Base-by-base conservation (phyloP, 2,797 vertebrate genomes). In the Danio aesculapii region DNA sequence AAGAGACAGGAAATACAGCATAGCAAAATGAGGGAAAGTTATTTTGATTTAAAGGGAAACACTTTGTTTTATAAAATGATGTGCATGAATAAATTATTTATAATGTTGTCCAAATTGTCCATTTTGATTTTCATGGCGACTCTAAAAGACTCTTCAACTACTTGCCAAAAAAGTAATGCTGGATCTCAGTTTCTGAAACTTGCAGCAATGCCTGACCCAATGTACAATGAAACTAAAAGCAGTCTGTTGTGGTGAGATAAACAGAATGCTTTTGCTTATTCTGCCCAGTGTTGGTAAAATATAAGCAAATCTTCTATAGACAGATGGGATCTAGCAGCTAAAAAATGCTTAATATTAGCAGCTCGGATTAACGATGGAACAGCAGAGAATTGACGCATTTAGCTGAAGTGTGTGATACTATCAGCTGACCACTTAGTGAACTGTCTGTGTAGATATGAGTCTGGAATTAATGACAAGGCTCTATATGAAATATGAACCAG, bases 301-400 rank as follows among this genome's bases (percentile, higher is more conserved):
- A 73, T 80, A 47, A 72, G 52, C 50, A 67, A 73, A 58, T 58
- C 44, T 64, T 67, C 43, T 74, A 57, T 57, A 52, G n/a, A 43
- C 16, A 77, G 59, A 77, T 66, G 13, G 19, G 21, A 63, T 53
- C 14, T 64, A 59, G 49, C 44, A 53, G 79, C 11, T 21, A 81
- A 44, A 64, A 68, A 75, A 70, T 13, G 52, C 19, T 52, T 73
- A 72, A 77, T 83, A 73, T 69, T 55, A 19, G 39, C 52, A 83
- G 68, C 59, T 14, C 16, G 44, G 66, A 57, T 72, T 77, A 77
- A 77, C 41, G 55, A 1, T n/a, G n/a, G 12, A 62, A 50, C 71
- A 57, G 14, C 7, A 41, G n/a, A 63, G 41, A 77, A 47, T 41
- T 19, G 50, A 66, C 12, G 50, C 43, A 73, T 80, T 80, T 80